Conservation (phyloP, 2,113 vertebrate genomes). For the Melanerpes aurifrons region DNA sequence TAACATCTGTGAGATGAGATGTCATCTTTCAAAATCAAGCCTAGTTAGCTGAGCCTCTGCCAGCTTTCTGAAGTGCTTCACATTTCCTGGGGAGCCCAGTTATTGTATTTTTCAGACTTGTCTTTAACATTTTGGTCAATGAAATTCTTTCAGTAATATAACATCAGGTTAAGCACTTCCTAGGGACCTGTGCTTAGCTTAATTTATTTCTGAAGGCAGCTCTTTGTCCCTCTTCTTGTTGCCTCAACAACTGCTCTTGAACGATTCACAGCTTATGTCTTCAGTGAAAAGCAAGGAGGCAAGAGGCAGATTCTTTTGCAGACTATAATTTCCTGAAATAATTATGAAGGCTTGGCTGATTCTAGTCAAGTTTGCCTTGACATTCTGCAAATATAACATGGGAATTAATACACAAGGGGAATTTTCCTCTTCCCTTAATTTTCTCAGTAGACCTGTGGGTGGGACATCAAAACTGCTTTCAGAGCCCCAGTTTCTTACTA, state of each 20-base stretch:
- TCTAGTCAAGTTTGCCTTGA: background rate
- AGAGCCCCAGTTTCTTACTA: background rate
- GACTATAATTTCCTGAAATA: background rate
- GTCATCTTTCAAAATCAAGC: background rate
- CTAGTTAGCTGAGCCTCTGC: background rate
- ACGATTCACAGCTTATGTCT: background rate
- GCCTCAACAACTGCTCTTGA: background rate
- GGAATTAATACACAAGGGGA: background rate
- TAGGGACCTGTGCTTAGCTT: background rate
- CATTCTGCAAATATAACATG: background rate
- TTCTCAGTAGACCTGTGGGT: background rate
- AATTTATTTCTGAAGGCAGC: background rate
- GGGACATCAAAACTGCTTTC: background rate
- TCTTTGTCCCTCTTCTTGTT: background rate
- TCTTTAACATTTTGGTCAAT: background rate
- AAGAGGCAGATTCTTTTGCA: background rate
- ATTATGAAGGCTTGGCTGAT: background rate
- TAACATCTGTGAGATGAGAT: background rate
- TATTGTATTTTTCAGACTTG: background rate
- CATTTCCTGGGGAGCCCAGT: background rate
- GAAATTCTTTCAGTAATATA: background rate
- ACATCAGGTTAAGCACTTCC: background rate
- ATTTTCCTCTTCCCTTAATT: background rate
- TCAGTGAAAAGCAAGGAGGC: background rate
- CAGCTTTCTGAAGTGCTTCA: background rate